These are phyloP conservation scores for Eupithecia dodoneata DNA, from an alignment of 2,888 invertebrate genomes.

Conservation along the genomic window DNA sequence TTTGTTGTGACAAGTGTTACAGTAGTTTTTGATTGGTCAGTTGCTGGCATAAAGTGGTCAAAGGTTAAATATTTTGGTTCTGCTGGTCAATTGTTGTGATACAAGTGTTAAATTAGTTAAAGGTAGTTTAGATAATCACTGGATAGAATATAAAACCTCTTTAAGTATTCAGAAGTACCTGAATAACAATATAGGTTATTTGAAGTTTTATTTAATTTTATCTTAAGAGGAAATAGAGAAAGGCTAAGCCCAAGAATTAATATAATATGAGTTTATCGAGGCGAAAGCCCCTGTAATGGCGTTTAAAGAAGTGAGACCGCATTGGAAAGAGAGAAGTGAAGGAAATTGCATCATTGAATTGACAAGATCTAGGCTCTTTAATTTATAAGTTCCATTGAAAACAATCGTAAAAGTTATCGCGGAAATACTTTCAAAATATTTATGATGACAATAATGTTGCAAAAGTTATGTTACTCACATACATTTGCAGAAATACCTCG, in stretches of 20 bases:
- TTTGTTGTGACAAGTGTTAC: neutral
- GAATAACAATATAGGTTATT: neutral
- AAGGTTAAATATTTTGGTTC: neutral
- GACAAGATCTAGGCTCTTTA: too few relatives aligned
- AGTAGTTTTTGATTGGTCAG: neutral
- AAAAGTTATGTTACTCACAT: neutral
- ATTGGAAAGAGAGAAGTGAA: too few relatives aligned
- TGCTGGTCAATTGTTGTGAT: neutral
- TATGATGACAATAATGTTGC: neutral
- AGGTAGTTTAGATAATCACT: neutral
- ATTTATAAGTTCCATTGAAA: neutral
- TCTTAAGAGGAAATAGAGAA: too few relatives aligned
- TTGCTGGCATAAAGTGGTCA: neutral
- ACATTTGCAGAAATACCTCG: neutral
- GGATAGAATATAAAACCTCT: neutral
- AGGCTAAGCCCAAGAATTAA: too few relatives aligned
- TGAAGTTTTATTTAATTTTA: too few relatives aligned
- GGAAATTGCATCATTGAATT: too few relatives aligned
- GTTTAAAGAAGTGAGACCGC: too few relatives aligned
- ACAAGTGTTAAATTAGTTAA: neutral
- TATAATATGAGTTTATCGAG: too few relatives aligned
- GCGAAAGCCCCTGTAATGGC: too few relatives aligned
- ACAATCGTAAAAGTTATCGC: neutral
- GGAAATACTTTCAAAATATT: slow-evolving; percentile 1
- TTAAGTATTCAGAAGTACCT: neutral